A percentile compares a stretch with the other conserved stretches of the same genome.
These are phyloP conservation scores for Ophthalmolycus amberensis DNA, from an alignment of 2,113 vertebrate species.

Conservation along the genomic window DNA sequence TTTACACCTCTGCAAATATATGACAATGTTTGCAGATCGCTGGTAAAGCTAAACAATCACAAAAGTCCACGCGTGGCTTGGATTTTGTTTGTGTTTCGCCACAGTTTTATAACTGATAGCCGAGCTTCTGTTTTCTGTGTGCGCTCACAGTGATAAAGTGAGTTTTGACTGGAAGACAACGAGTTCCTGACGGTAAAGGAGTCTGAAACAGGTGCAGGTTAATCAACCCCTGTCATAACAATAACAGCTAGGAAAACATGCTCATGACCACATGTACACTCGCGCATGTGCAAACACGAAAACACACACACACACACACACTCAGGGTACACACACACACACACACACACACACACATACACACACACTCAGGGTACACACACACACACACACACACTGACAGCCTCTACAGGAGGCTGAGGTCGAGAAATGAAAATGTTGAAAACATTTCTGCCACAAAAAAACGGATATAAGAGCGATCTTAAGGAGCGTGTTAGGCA, in stretches of 20 bases:
- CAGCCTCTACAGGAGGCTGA: background rate
- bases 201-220: constrained; percentile 51
- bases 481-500: background rate
- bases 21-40: constrained; percentile 7
- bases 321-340: constrained; percentile 5
- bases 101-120: constrained; percentile 42
- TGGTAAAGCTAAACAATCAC: background rate
- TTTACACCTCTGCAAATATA: constrained; percentile 26
- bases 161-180: constrained; percentile 39
- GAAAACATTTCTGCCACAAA: constrained; percentile 4
- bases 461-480: background rate
- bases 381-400: background rate
- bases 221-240: constrained; percentile 63
- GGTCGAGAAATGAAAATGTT: constrained; percentile 28
- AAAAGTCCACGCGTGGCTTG: background rate
- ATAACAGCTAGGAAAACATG: constrained; percentile 58
- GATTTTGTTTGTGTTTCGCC: constrained; percentile 14
- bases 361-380: background rate
- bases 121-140: constrained; percentile 27
- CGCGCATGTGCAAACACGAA: constrained; percentile 15
- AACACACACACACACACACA: background rate
- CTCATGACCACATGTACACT: constrained; percentile 17
- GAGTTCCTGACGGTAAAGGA: constrained; percentile 52
- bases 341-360: constrained; percentile 2
- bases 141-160: constrained; percentile 39